These are phyloP conservation scores for Symphodus melops DNA, from an alignment of 2,113 vertebrate genomes.

Conservation along the genomic window DNA sequence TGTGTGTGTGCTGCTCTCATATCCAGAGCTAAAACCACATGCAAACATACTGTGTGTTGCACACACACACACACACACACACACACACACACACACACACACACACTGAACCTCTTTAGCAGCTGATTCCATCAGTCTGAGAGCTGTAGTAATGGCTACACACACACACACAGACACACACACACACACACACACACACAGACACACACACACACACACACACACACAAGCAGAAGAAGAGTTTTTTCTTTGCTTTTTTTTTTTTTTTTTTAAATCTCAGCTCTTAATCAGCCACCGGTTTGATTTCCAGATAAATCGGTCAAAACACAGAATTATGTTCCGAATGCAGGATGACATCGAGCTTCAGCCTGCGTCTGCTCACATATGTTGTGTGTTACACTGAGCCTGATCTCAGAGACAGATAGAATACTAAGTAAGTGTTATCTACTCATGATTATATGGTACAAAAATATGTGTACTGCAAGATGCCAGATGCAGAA, in stretches of 20 bases:
- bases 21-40: slow-evolving; percentile 47
- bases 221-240: neutral
- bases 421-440: neutral
- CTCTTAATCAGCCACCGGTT: slow-evolving; percentile 57
- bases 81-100: slow-evolving; percentile 9
- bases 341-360: slow-evolving; percentile 14
- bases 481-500: neutral
- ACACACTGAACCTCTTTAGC: slow-evolving; percentile 47
- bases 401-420: neutral
- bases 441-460: neutral
- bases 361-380: neutral
- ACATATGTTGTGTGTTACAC: slow-evolving; percentile 23
- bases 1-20: slow-evolving; percentile 12
- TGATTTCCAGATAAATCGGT: slow-evolving; percentile 56
- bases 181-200: slow-evolving; percentile 14
- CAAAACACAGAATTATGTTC: slow-evolving; percentile 18
- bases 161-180: neutral
- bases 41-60: slow-evolving; percentile 47
- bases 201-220: neutral
- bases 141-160: slow-evolving; percentile 57
- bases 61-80: slow-evolving; percentile 24
- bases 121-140: slow-evolving; percentile 70
- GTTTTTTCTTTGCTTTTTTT: no score
- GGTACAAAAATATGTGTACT: neutral
- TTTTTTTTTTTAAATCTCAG: slow-evolving; percentile 45